phyloP scores from a whole-genome alignment of 2,113 vertebrate genomes.

The Mesitornis unicolor region DNA sequence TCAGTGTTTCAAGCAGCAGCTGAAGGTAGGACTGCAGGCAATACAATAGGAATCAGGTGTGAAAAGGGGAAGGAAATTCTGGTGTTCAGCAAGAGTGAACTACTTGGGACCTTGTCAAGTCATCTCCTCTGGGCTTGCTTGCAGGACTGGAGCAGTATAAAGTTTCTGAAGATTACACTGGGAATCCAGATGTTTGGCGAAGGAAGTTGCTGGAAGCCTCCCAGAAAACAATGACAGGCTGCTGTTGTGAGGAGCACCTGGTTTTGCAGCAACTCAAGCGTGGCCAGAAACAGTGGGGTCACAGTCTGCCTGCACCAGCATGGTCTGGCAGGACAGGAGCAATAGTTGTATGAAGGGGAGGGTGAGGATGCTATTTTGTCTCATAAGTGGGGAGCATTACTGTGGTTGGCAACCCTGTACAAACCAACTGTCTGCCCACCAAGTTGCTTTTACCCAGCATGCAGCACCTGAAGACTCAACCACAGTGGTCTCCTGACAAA shows the following conservation, averaged over 20 bases:
- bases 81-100: not conserved
- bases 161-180: not conserved
- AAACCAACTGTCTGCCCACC: not conserved
- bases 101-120: not conserved
- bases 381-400: not conserved
- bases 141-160: not conserved
- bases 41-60: not conserved
- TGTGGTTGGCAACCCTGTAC: not conserved
- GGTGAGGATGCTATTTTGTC: not conserved
- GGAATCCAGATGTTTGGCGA: not conserved
- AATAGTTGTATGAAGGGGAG: not conserved
- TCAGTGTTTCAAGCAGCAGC: not conserved
- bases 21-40: not conserved
- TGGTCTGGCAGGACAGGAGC: not conserved
- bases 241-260: rapidly evolving
- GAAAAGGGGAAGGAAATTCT: not conserved
- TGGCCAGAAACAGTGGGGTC: not conserved
- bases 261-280: not conserved
- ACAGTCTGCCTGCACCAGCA: rapidly evolving
- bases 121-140: not conserved
- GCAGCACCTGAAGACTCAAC: not conserved
- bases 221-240: not conserved
- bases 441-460: not conserved
- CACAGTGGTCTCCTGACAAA: not conserved
- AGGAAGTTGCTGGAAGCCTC: not conserved